phyloP scores from a whole-genome alignment of 1,140 invertebrate species.

The Polyergus mexicanus region DNA sequence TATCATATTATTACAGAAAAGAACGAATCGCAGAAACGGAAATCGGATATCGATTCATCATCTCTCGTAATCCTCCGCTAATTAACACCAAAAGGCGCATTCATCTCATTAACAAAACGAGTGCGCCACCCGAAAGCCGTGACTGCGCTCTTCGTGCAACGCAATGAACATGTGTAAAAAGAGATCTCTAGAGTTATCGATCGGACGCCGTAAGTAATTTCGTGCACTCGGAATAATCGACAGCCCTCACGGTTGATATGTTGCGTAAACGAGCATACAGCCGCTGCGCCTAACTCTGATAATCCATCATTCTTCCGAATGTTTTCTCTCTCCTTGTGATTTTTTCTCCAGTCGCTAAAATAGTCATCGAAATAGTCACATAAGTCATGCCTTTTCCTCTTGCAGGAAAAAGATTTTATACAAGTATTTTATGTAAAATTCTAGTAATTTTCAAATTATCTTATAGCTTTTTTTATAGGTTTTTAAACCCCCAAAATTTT shows the following conservation, averaged over 20 bases:
- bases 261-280: constrained; percentile 12
- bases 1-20: constrained; percentile 62
- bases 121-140: constrained; percentile 49
- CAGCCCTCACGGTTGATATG: constrained; percentile 31
- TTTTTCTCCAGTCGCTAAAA: background rate
- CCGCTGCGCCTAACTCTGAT: constrained; percentile 29
- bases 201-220: constrained; percentile 59
- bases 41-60: constrained; percentile 62
- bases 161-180: constrained; percentile 59
- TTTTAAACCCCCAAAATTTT: background rate
- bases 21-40: constrained; percentile 59
- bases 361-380: constrained; percentile 20
- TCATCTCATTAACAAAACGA: constrained; percentile 59
- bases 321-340: background rate
- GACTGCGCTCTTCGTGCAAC: constrained; percentile 53
- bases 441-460: background rate
- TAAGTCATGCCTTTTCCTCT: constrained; percentile 18
- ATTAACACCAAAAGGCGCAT: constrained; percentile 56
- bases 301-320: constrained; percentile 30
- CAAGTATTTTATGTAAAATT: constrained; percentile 25
- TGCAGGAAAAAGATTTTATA: background rate
- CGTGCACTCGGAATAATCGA: constrained; percentile 57
- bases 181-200: constrained; percentile 57
- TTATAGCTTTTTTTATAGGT: background rate
- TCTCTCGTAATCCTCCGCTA: constrained; percentile 56